These are phyloP conservation scores for Lepeophtheirus nordmannii DNA, from an alignment of 2,888 invertebrate genomes.

Conservation along the genomic window DNA sequence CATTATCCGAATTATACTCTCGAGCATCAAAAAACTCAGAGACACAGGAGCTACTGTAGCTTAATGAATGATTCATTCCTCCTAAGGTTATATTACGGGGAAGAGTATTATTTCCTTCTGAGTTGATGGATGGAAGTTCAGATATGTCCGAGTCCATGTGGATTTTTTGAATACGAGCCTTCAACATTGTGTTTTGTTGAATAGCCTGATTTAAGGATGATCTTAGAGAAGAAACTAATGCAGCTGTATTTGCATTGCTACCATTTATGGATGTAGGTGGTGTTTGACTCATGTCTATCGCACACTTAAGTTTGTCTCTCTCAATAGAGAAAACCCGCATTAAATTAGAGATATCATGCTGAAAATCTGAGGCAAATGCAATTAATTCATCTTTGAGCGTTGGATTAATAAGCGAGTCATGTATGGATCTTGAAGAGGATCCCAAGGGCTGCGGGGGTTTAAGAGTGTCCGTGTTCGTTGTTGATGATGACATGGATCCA, in stretches of 20 bases:
- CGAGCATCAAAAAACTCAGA: constrained; percentile 69
- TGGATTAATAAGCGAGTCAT: not conserved
- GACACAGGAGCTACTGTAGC: constrained; percentile 58
- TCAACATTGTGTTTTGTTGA: constrained; percentile 58
- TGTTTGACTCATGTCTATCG: constrained; percentile 38
- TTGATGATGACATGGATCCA: no score
- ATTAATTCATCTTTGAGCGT: constrained; percentile 16
- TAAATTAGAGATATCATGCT: constrained; percentile 25
- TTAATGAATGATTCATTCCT: constrained; percentile 42
- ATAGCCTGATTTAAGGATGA: constrained; percentile 48
- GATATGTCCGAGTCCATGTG: constrained; percentile 37
- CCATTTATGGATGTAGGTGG: constrained; percentile 25
- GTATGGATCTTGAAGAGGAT: no score
- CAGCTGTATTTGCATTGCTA: constrained; percentile 32
- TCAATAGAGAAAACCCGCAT: constrained; percentile 35
- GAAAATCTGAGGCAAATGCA: not conserved
- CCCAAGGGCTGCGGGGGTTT: not conserved
- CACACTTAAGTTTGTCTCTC: constrained; percentile 47
- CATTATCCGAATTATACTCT: constrained; percentile 37
- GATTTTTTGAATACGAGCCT: constrained; percentile 36
- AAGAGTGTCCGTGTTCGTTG: not conserved
- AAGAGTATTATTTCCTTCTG: not conserved
- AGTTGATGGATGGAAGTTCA: constrained; percentile 34
- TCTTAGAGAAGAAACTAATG: constrained; percentile 42
- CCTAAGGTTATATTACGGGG: not conserved